Percentiles rank a stretch among this genome's conserved stretches.
These are phyloP conservation scores for Homarus americanus DNA, from an alignment of 1,140 invertebrate genomes.

Conservation along the genomic window DNA sequence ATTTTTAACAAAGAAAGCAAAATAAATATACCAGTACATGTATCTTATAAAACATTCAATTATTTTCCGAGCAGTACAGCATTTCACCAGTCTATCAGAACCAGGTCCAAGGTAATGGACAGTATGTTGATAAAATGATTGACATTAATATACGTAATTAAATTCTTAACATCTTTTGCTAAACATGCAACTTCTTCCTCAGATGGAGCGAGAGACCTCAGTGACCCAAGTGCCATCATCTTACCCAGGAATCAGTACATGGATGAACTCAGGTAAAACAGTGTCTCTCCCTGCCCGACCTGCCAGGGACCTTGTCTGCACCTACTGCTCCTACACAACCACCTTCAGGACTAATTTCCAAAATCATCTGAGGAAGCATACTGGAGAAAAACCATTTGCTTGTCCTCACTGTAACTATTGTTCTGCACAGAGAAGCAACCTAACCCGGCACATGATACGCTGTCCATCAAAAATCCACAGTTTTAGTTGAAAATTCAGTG, in stretches of 20 bases:
- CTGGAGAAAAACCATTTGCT: slow-evolving; percentile 50
- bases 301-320: slow-evolving; percentile 3
- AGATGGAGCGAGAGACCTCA: not conserved
- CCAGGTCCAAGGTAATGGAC: no score
- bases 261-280: not conserved
- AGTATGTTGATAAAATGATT: no score
- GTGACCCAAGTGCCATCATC: not conserved
- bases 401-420: slow-evolving; percentile 34
- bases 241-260: not conserved
- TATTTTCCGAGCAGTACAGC: no score
- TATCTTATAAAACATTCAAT: no score
- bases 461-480: not conserved
- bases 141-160: no score
- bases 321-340: slow-evolving; percentile 34
- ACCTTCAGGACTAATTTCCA: slow-evolving; percentile 32
- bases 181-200: not conserved
- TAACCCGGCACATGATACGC: slow-evolving; percentile 19
- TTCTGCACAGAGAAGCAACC: slow-evolving; percentile 39
- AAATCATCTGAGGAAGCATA: slow-evolving; percentile 41
- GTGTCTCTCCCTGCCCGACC: not conserved
- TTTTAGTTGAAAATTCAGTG: not conserved
- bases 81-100: no score
- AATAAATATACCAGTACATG: no score
- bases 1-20: no score
- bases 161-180: not conserved